A percentile compares a stretch with the other conserved stretches of the same genome.
Evolutionary conservation across 2,888 invertebrate genomes (phyloP).

Genomic region (Acrobasis suavella): DNA sequence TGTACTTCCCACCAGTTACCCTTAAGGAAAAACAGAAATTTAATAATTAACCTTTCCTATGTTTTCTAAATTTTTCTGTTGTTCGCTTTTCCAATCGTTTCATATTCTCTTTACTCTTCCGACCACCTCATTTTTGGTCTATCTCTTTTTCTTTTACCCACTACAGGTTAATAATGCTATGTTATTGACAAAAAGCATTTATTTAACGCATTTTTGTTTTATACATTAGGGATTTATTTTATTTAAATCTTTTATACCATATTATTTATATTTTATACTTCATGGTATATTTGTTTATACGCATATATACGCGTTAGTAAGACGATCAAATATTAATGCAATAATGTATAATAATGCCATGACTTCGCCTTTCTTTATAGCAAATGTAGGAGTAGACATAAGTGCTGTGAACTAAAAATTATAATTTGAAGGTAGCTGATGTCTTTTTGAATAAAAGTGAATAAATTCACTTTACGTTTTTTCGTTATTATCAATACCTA

Average conservation of each 20-base stretch:
- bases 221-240: not conserved
- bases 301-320: not conserved
- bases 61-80: too few relatives aligned
- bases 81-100: too few relatives aligned
- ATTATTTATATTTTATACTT: too few relatives aligned
- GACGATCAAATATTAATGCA: slow-evolving; percentile 2
- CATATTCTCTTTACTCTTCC: too few relatives aligned
- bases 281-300: too few relatives aligned
- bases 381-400: slow-evolving; percentile 9
- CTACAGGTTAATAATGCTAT: too few relatives aligned
- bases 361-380: not conserved
- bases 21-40: too few relatives aligned
- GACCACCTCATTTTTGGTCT: too few relatives aligned
- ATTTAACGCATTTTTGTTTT: not conserved
- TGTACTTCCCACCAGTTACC: too few relatives aligned
- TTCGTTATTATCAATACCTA: not conserved
- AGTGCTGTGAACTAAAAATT: slow-evolving; percentile 8
- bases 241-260: not conserved
- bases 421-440: slow-evolving; percentile 14
- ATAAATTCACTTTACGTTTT: not conserved
- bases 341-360: slow-evolving; percentile 4
- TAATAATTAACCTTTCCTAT: too few relatives aligned
- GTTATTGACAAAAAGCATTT: not conserved
- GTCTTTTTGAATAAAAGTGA: slow-evolving; percentile 14
- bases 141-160: too few relatives aligned